These are phyloP conservation scores for Plemyria rubiginata DNA, from an alignment of 2,888 invertebrate genomes.

Conservation along the genomic window DNA sequence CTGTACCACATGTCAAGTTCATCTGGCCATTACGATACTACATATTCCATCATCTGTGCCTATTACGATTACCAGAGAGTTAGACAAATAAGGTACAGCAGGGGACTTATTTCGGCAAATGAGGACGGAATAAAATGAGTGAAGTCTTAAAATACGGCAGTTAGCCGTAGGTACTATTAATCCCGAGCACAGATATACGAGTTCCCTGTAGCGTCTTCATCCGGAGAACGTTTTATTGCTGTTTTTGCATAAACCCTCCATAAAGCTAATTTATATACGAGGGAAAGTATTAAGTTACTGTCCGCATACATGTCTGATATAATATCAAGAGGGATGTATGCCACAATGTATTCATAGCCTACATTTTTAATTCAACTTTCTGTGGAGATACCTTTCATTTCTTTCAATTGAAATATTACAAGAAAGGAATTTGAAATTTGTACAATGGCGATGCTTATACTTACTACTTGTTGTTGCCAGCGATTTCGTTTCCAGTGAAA, in stretches of 20 bases:
- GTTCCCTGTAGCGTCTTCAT: conserved; percentile 52
- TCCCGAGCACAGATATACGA: conserved; percentile 19
- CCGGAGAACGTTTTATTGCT: conserved; percentile 66
- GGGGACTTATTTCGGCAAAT: too few relatives aligned
- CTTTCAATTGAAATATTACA: conserved; percentile 10
- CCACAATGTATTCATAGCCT: conserved; percentile 16
- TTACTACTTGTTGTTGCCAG: too few relatives aligned
- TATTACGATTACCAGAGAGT: too few relatives aligned
- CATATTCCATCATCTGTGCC: too few relatives aligned
- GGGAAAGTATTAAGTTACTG: conserved; percentile 35
- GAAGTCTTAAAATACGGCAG: neutral
- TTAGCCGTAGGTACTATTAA: conserved; percentile 18
- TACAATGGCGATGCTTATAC: too few relatives aligned
- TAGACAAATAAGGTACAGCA: too few relatives aligned
- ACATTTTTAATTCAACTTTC: neutral
- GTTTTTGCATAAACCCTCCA: conserved; percentile 72
- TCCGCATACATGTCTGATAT: conserved; percentile 30
- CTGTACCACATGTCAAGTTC: too few relatives aligned
- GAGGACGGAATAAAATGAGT: neutral
- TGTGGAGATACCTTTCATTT: neutral
- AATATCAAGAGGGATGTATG: conserved; percentile 24
- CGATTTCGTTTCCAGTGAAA: too few relatives aligned
- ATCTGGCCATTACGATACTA: too few relatives aligned
- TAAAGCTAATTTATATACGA: conserved; percentile 69
- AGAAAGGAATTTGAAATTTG: neutral